These are phyloP conservation scores for Furcula furcula DNA, from an alignment of 2,888 invertebrate genomes.

Conservation along the genomic window DNA sequence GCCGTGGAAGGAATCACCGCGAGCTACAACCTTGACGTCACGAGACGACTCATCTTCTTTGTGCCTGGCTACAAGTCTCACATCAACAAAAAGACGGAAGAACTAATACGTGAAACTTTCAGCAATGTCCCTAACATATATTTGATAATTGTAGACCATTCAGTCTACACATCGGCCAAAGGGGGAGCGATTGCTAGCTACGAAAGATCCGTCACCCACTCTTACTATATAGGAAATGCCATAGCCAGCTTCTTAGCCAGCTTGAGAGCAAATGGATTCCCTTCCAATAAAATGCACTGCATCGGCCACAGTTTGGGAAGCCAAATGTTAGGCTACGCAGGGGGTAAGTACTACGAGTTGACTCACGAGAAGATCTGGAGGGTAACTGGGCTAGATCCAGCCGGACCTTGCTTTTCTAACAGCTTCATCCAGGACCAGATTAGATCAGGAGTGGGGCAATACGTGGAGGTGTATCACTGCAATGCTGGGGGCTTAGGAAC, in stretches of 20 bases:
- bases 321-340: slow-evolving; percentile 62
- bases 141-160: slow-evolving; percentile 67
- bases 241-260: slow-evolving; percentile 56
- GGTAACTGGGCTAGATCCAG: slow-evolving; percentile 68
- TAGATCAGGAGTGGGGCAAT: slow-evolving; percentile 76
- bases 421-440: slow-evolving; percentile 67
- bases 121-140: slow-evolving; percentile 59
- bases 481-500: slow-evolving; percentile 80
- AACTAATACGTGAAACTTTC: slow-evolving; percentile 59
- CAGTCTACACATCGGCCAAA: slow-evolving; percentile 57
- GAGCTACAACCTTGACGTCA: slow-evolving; percentile 56
- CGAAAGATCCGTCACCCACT: slow-evolving; percentile 58
- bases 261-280: slow-evolving; percentile 48
- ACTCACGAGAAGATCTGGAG: slow-evolving; percentile 61
- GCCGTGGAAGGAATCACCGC: slow-evolving; percentile 51
- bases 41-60: slow-evolving; percentile 61
- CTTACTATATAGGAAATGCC: slow-evolving; percentile 57
- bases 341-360: slow-evolving; percentile 45
- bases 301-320: slow-evolving; percentile 70
- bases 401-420: slow-evolving; percentile 73
- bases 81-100: slow-evolving; percentile 58
- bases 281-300: slow-evolving; percentile 61
- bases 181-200: slow-evolving; percentile 61
- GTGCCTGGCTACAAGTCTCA: slow-evolving; percentile 72
- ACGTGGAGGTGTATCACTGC: slow-evolving; percentile 84